phyloP scores from a whole-genome alignment of 2,113 vertebrate species.

The Sapayoa aenigma region DNA sequence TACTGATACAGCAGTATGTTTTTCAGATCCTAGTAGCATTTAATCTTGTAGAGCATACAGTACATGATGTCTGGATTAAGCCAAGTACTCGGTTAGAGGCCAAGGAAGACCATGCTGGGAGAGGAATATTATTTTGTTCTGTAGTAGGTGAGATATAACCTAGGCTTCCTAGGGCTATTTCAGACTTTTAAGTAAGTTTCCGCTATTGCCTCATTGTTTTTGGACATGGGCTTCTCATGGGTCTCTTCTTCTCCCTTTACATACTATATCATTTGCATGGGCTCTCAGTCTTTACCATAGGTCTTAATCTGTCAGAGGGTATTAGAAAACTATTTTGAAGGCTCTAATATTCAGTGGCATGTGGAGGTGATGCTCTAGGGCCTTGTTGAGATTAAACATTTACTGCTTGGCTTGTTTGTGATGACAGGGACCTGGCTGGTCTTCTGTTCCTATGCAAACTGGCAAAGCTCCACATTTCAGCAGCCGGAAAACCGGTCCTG shows the following conservation, averaged over 20 bases:
- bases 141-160: not conserved
- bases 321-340: constrained; percentile 40
- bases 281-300: not conserved
- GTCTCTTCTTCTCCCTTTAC: not conserved
- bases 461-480: not conserved
- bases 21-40: not conserved
- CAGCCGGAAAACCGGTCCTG: not conserved
- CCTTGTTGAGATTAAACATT: constrained; percentile 38
- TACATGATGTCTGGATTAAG: not conserved
- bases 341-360: not conserved
- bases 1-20: not conserved
- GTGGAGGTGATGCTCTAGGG: constrained; percentile 8
- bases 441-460: constrained; percentile 6
- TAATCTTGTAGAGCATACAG: not conserved
- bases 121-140: not conserved
- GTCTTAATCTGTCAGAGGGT: constrained; percentile 42
- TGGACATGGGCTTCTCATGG: not conserved
- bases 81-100: not conserved
- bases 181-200: not conserved
- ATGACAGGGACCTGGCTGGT: constrained; percentile 26
- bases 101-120: not conserved
- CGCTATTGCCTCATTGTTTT: not conserved
- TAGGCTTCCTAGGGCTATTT: not conserved
- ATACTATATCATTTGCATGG: not conserved
- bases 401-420: constrained; percentile 43